A percentile compares a stretch with the other conserved stretches of the same genome.
These are phyloP conservation scores for Cecidostiba fungosa DNA, from an alignment of 2,888 invertebrate species.

Conservation along the genomic window DNA sequence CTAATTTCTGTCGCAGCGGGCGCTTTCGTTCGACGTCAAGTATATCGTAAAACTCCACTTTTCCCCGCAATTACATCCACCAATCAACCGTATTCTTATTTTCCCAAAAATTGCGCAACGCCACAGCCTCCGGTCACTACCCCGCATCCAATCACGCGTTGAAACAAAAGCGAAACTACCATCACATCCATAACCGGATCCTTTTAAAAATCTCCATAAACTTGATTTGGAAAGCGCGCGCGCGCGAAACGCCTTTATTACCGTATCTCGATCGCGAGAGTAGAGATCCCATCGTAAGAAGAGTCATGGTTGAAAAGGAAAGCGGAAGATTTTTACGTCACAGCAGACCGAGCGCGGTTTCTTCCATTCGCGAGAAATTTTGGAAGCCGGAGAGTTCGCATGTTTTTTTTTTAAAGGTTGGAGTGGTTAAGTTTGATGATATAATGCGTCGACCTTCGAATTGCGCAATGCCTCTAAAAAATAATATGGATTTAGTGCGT, in stretches of 20 bases:
- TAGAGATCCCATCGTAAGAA: neutral
- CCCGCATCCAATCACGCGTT: neutral
- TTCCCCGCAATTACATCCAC: neutral
- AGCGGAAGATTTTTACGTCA: slow-evolving; percentile 38
- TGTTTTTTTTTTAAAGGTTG: no score
- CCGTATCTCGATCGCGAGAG: slow-evolving; percentile 1
- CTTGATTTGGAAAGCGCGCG: slow-evolving; percentile 15
- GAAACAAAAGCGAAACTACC: neutral
- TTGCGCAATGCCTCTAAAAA: no score
- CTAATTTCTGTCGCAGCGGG: neutral
- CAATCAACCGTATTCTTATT: neutral
- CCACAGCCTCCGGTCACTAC: neutral
- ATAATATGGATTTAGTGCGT: no score
- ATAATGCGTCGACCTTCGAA: no score
- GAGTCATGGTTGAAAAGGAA: slow-evolving; percentile 28
- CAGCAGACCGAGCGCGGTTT: slow-evolving; percentile 14
- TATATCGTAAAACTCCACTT: neutral
- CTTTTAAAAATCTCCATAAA: no score
- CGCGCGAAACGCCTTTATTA: neutral
- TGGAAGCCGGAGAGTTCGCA: neutral
- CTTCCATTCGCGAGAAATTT: neutral
- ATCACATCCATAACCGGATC: no score
- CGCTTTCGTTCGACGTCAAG: neutral
- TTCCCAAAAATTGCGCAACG: neutral
- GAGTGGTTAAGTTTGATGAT: no score